Percentiles rank a stretch among this genome's conserved stretches.
Evolutionary conservation across 1,140 invertebrate species (phyloP).

Genomic region (Araneus ventricosus): DNA sequence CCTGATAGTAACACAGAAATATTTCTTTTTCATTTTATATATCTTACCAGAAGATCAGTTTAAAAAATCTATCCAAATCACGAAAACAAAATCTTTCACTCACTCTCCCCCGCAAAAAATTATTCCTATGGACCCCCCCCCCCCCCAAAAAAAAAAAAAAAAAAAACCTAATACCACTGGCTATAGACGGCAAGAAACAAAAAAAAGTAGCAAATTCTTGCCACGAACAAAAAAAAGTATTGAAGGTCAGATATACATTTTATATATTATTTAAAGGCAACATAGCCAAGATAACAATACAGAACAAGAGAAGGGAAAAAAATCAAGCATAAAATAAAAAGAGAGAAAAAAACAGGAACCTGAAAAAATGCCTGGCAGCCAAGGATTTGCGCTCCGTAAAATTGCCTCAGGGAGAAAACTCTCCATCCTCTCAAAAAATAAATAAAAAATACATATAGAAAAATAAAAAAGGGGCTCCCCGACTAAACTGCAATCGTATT

Average conservation of each 20-base stretch:
- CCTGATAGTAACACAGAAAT: too few relatives aligned
- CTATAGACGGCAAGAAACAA: too few relatives aligned
- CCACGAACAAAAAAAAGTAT: not conserved
- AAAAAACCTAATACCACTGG: too few relatives aligned
- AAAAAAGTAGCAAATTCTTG: too few relatives aligned
- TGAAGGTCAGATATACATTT: not conserved
- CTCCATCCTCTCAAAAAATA: not conserved
- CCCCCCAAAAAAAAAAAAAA: too few relatives aligned
- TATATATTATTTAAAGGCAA: conserved; percentile 2
- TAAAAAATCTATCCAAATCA: too few relatives aligned
- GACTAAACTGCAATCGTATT: not conserved
- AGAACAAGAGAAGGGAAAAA: not conserved
- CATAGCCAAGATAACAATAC: too few relatives aligned
- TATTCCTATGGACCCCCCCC: too few relatives aligned
- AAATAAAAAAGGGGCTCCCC: not conserved
- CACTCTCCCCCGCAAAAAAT: too few relatives aligned
- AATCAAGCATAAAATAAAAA: not conserved
- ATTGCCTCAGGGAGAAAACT: not conserved
- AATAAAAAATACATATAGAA: not conserved
- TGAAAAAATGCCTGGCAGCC: not conserved
- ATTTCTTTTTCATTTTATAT: too few relatives aligned
- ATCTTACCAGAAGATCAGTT: too few relatives aligned
- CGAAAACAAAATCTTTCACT: too few relatives aligned
- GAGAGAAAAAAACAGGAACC: not conserved
- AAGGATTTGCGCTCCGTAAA: not conserved